Percentiles rank a stretch among this genome's conserved stretches.
Evolutionary conservation across 1,140 invertebrate species (phyloP).

Genomic region (Aethina tumida): DNA sequence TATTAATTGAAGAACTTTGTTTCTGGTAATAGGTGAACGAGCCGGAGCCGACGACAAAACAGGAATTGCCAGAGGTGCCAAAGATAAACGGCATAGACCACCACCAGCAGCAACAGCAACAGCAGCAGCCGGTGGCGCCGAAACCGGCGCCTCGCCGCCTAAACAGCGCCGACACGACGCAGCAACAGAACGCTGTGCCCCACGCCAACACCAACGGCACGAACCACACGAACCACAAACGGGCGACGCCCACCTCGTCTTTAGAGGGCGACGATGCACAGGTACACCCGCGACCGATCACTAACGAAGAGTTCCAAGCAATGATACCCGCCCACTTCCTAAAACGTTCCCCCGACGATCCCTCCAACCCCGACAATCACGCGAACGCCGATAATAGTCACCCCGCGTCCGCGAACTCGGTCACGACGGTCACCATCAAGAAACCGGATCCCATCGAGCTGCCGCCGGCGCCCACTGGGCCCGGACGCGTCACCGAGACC

Average conservation of each 20-base stretch:
- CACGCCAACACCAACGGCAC: constrained; percentile 19
- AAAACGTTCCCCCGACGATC: constrained; percentile 25
- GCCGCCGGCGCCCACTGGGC: constrained; percentile 69
- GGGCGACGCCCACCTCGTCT: constrained; percentile 27
- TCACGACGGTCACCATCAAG: constrained; percentile 60
- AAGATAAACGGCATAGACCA: constrained; percentile 26
- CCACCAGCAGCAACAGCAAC: constrained; percentile 11
- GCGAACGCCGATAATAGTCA: constrained; percentile 44
- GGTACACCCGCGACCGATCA: constrained; percentile 67
- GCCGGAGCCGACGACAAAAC: constrained; percentile 4
- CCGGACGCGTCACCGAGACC: constrained; percentile 81
- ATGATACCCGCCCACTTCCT: constrained; percentile 87
- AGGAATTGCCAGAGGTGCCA: constrained; percentile 6
- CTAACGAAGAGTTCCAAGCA: constrained; percentile 86
- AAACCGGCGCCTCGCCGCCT: constrained; percentile 34
- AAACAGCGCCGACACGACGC: constrained; percentile 10
- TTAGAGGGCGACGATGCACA: constrained; percentile 34
- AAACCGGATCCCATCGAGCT: constrained; percentile 60
- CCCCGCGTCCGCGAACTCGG: constrained; percentile 21
- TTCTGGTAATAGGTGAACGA: constrained; percentile 8
- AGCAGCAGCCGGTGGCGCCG: constrained; percentile 18
- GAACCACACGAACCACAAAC: constrained; percentile 27
- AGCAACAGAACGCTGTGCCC: constrained; percentile 12
- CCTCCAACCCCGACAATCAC: constrained; percentile 22
- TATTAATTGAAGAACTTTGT: constrained; percentile 5